Conservation (phyloP, 2,113 vertebrate species). For the Seriola rivoliana region DNA sequence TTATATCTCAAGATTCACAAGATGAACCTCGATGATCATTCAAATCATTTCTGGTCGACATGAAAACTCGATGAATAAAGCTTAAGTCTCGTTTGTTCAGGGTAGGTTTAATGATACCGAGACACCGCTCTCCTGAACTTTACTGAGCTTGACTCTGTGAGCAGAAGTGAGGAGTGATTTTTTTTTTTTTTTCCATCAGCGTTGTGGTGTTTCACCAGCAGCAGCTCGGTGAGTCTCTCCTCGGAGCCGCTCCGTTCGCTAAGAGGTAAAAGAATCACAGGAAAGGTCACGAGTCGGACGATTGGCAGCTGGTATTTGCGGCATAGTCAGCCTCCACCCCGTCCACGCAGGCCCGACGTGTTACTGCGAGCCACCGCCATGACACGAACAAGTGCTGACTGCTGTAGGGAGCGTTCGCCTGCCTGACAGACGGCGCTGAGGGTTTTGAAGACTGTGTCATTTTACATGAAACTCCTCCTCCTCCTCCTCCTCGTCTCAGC, state of each 20-base stretch:
- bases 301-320: conserved; percentile 81
- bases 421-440: conserved; percentile 44
- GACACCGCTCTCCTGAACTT: not conserved
- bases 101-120: too few relatives aligned
- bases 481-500: not conserved
- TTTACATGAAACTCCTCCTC: not conserved
- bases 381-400: conserved; percentile 48
- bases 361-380: conserved; percentile 32
- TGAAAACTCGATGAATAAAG: too few relatives aligned
- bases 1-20: too few relatives aligned
- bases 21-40: too few relatives aligned
- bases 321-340: conserved; percentile 50
- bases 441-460: conserved; percentile 34
- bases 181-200: too few relatives aligned
- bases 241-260: conserved; percentile 40
- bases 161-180: conserved; percentile 3
- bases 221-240: conserved; percentile 17
- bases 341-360: conserved; percentile 32
- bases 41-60: too few relatives aligned
- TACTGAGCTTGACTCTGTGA: not conserved
- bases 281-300: conserved; percentile 76
- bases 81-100: too few relatives aligned
- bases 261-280: conserved; percentile 61
- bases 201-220: not conserved
- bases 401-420: conserved; percentile 21